These are phyloP conservation scores for Aspidapion aeneum DNA, from an alignment of 2,888 invertebrate genomes.

Conservation along the genomic window DNA sequence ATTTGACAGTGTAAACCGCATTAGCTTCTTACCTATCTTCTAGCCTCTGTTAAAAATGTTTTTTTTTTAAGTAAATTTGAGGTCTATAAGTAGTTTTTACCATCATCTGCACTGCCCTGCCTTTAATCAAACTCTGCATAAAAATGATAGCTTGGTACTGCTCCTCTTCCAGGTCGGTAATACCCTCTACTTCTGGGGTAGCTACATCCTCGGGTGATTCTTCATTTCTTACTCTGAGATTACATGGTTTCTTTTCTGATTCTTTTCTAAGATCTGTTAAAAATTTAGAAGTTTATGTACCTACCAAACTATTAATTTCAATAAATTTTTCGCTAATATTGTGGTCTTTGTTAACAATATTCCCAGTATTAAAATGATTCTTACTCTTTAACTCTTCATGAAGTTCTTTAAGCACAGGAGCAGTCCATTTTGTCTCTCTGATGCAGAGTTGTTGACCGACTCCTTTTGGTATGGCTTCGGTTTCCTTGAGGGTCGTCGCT, in stretches of 20 bases:
- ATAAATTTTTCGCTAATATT: no score
- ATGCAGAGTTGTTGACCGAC: slow-evolving; percentile 53
- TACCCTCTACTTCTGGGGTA: slow-evolving; percentile 40
- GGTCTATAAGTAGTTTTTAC: slow-evolving; percentile 48
- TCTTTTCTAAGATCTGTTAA: slow-evolving; percentile 29
- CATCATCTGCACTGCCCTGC: slow-evolving; percentile 68
- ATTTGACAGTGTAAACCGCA: no score
- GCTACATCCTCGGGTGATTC: slow-evolving; percentile 25
- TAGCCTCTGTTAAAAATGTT: no score
- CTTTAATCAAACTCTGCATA: slow-evolving; percentile 65
- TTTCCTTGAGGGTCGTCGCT: slow-evolving; percentile 40
- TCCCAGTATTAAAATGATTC: no score
- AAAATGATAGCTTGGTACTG: slow-evolving; percentile 55
- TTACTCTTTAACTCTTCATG: slow-evolving; percentile 58
- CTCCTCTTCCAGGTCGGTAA: slow-evolving; percentile 44
- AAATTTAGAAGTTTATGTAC: slow-evolving; percentile 11
- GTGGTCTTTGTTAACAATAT: no score
- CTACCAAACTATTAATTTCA: background rate
- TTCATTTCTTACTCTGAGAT: slow-evolving; percentile 33
- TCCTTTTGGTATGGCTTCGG: slow-evolving; percentile 41
- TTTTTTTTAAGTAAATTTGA: no score
- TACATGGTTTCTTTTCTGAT: slow-evolving; percentile 27
- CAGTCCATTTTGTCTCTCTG: slow-evolving; percentile 63
- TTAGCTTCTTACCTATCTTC: no score
- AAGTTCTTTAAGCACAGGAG: slow-evolving; percentile 56